phyloP scores from a whole-genome alignment of 1,140 invertebrate genomes.

The Ctenoplectra terminalis region DNA sequence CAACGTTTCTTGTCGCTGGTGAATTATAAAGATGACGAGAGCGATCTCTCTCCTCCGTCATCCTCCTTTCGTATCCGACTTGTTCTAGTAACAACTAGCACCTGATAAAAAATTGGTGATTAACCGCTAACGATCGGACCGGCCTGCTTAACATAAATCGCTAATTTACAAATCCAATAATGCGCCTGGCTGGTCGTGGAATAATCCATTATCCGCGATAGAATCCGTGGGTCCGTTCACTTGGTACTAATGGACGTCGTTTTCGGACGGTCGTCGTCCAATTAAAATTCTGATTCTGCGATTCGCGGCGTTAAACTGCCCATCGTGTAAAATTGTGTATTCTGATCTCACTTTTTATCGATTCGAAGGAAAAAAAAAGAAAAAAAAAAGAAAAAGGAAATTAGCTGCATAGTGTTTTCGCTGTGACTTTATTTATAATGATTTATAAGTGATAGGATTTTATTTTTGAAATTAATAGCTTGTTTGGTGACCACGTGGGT shows the following conservation, averaged over 20 bases:
- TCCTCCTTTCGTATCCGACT: no score
- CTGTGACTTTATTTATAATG: no score
- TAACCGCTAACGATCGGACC: conserved; percentile 55
- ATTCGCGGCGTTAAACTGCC: neutral
- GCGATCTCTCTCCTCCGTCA: no score
- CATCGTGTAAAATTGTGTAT: neutral
- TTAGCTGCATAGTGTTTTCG: no score
- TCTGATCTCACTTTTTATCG: neutral
- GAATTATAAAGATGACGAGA: conserved; percentile 15
- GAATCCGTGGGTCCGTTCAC: neutral
- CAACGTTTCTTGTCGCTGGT: conserved; percentile 28
- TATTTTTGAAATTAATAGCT: no score
- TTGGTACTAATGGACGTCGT: conserved; percentile 22
- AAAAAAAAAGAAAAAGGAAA: no score
- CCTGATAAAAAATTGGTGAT: conserved; percentile 58
- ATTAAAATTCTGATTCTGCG: conserved; percentile 54
- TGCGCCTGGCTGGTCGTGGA: neutral
- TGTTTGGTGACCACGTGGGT: no score
- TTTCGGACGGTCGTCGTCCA: neutral
- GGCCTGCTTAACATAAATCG: conserved; percentile 54
- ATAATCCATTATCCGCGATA: conserved; percentile 50
- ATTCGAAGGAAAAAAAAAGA: neutral
- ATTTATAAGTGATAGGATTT: no score
- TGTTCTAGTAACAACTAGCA: neutral
- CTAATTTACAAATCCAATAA: conserved; percentile 56